Base-by-base conservation (phyloP, 2,888 invertebrate genomes). In the Rhingia campestris region DNA sequence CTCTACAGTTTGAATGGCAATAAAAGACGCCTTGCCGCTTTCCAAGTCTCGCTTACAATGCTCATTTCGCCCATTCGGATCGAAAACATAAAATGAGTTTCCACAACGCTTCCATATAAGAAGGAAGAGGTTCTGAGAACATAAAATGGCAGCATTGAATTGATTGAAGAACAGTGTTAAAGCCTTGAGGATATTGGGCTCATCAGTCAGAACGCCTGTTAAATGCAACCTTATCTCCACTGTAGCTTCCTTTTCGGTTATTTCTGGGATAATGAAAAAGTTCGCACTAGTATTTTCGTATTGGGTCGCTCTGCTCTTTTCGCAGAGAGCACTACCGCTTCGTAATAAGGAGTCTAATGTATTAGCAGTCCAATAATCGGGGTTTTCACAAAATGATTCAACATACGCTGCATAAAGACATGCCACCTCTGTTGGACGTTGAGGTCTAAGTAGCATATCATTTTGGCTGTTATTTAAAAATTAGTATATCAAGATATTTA, bases 61-160 rank as follows among this genome's bases (percentile, higher is more conserved):
- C 33, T 88, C 86, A 35, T 87, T 86, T 4, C 91, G 87, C 0
- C 91, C 91, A 79, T 90, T 93, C 0, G 94, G 93, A 88, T 95
- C 95, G 87, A 94, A 95, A 86, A 95, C 92, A 81, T 94, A 94
- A 88, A 91, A 95, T 0, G 88, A 87, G 10, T 88, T 87, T 81
- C 93, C 92, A 58, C 93, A 92, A 58, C 91, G 93, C 86, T 93
- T 94, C 94, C 90, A 90, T 58, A 91, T 90, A 14, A 91, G 51
- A 12, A 91, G 72, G 47, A 86, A 89, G 6, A 89, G 76, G 22
- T 88, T 88, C 2, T 87, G 85, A 0, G 89, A 88, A 0, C 86
- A 86, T 12, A 91, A 86, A 3, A 91, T 87, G 54, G 88, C 88
- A 22, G 89, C 88, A 45, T 88, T 87, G 45, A 87, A 89, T 43